Conservation (phyloP, 2,797 vertebrate genomes). For the Taeniopygia guttata region DNA sequence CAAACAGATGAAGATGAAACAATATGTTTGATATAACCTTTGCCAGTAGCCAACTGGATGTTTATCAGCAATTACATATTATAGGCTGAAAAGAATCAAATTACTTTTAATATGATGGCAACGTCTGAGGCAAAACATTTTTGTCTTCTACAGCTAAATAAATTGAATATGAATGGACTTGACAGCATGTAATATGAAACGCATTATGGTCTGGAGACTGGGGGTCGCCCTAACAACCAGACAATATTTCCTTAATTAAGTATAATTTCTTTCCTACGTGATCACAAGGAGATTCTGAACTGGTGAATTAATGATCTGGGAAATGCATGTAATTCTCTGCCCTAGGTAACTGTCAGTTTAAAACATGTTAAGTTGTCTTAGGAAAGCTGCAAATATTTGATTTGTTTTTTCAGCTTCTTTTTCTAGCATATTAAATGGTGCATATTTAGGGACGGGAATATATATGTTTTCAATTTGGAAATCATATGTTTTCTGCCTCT, state of each 20-base stretch:
- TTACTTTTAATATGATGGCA: conserved; percentile 49
- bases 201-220: background rate
- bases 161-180: conserved; percentile 4
- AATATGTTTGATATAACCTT: conserved; percentile 32
- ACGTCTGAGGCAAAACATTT: conserved; percentile 49
- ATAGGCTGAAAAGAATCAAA: conserved; percentile 45
- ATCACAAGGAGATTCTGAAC: conserved; percentile 23
- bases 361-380: background rate
- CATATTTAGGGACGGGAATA: background rate
- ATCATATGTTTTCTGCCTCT: background rate
- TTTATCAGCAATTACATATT: conserved; percentile 43
- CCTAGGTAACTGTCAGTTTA: conserved; percentile 34
- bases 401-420: background rate
- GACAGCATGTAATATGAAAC: conserved; percentile 40
- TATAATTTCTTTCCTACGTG: conserved; percentile 17
- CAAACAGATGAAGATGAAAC: conserved; percentile 42
- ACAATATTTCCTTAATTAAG: conserved; percentile 56
- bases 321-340: conserved; percentile 32
- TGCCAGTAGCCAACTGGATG: background rate
- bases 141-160: conserved; percentile 32
- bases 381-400: background rate
- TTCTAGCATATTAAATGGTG: background rate
- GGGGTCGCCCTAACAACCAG: conserved; percentile 38
- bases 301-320: conserved; percentile 33
- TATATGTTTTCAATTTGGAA: background rate